Base-by-base conservation (phyloP, 2,888 invertebrate species). In the Saturnia japonica region DNA sequence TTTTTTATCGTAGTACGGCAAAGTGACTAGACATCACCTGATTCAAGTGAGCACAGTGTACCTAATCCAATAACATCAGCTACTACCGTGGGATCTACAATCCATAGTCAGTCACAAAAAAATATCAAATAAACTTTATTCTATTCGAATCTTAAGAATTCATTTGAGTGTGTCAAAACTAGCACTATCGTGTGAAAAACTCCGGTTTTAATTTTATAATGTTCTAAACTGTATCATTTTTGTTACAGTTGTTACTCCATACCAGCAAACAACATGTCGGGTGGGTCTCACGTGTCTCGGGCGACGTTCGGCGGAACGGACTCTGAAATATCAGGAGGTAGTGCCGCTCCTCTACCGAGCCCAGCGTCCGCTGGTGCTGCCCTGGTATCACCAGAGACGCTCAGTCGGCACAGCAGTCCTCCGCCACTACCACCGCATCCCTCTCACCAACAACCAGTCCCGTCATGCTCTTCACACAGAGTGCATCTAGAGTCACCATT, bases 321-420 rank as follows among this genome's bases (percentile, higher is more conserved):
- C 74, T 92, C 93, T n/a, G 86, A 93, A 85, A 86, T 95, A 66
- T 92, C 93, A 0, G 85, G 85, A 0, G 90, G 95, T 75, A 91
- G 95, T 78, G 95, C 91, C 28, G 94, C 95, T 62, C 95, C 96
- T n/a, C 86, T 96, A 77, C 96, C 97, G 71, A 96, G 96, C 73
- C 97, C 97, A 57, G 96, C 96, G 43, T 96, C 96, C 34, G 95
- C 96, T 67, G 95, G 95, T 72, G 96, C 96, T 72, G 96, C 96
- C 71, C 95, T 97, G 80, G 96, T 97, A 76, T 96, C 97, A 43
- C 96, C 97, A 62, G 96, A 96, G 78, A 95, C 96, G 75, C 95
- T 96, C 82, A 95, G 95, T 86, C 91, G 95, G 75, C 96, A 96
- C 82, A 96, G 96, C 81, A 93, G 93, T 70, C 93, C 93, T 0